Conservation (phyloP, 2,888 invertebrate genomes). For the Liodrosophila aerea region DNA sequence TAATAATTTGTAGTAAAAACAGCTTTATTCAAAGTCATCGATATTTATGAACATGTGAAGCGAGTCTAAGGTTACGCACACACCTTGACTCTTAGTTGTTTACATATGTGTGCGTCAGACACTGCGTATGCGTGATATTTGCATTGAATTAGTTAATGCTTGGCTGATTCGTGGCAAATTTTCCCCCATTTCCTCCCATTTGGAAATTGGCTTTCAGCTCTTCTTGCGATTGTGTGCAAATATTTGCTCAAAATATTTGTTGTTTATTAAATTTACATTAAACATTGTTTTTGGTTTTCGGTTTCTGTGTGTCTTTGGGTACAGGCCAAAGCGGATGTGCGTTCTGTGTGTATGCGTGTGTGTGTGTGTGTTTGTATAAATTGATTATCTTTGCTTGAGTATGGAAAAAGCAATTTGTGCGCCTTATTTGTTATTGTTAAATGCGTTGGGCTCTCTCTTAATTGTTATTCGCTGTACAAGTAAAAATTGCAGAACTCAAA, state of each 20-base stretch:
- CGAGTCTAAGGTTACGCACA: constrained; percentile 2
- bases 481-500: neutral
- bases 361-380: neutral
- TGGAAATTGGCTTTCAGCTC: no score
- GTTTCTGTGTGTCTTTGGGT: constrained; percentile 21
- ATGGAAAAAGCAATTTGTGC: constrained; percentile 16
- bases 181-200: constrained; percentile 9
- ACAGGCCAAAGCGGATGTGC: constrained; percentile 51
- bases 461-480: constrained; percentile 4
- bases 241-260: constrained; percentile 37
- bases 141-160: constrained; percentile 17
- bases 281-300: constrained; percentile 3
- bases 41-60: neutral
- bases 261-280: constrained; percentile 47
- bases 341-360: constrained; percentile 16
- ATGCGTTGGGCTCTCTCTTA: constrained; percentile 15
- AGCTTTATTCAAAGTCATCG: no score
- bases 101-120: constrained; percentile 19
- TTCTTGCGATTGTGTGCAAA: constrained; percentile 36
- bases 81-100: constrained; percentile 2
- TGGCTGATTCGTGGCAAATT: constrained; percentile 9
- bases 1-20: no score
- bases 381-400: constrained; percentile 1
- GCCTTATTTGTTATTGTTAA: constrained; percentile 2
- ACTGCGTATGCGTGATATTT: constrained; percentile 49